Evolutionary conservation across 2,797 vertebrate genomes (phyloP).

Genomic region (Periparus ater): DNA sequence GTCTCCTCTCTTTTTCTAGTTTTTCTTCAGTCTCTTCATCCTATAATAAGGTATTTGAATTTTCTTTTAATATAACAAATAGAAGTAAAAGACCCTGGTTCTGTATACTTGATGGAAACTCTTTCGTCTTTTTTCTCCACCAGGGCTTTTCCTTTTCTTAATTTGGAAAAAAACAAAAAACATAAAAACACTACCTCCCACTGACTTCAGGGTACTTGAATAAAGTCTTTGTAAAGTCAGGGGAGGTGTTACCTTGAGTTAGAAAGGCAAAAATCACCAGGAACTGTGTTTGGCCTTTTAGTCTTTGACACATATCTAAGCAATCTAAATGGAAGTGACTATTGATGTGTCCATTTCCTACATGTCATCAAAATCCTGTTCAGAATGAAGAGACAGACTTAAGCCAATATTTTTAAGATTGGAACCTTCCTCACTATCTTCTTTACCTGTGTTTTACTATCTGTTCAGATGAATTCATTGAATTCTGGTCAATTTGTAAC

Average conservation of each 20-base stretch:
- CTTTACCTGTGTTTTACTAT: background rate
- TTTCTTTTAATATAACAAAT: background rate
- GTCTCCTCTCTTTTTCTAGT: background rate
- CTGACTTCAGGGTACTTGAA: background rate
- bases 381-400: background rate
- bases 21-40: background rate
- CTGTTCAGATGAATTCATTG: background rate
- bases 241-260: background rate
- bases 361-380: background rate
- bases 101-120: background rate
- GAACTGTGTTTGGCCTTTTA: background rate
- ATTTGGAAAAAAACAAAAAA: background rate
- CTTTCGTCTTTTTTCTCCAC: background rate
- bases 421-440: background rate
- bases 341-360: background rate
- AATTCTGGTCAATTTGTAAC: background rate
- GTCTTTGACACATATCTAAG: background rate
- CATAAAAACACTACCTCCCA: background rate
- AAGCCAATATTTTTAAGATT: background rate
- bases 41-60: background rate
- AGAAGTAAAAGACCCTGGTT: background rate
- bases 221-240: background rate
- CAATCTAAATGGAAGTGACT: background rate
- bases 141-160: background rate
- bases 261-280: background rate